Conservation (phyloP, 2,888 invertebrate genomes). For the Caenorhabditis uteleia region DNA sequence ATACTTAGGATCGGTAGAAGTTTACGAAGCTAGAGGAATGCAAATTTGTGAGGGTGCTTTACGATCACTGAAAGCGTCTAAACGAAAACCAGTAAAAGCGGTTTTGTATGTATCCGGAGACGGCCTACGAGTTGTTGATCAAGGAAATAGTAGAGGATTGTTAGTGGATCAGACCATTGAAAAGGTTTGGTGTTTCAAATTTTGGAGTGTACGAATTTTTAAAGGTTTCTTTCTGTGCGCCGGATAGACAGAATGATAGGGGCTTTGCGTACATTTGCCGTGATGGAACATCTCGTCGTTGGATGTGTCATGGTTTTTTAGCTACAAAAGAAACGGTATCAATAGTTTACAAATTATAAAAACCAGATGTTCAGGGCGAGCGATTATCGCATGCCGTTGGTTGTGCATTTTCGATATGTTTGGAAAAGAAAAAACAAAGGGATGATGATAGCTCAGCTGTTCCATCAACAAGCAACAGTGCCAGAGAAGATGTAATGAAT, state of each 20-base stretch:
- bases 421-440: conserved; percentile 81
- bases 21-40: conserved; percentile 98
- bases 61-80: conserved; percentile 90
- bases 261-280: conserved; percentile 99
- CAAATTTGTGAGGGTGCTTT: conserved; percentile 98
- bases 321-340: conserved; percentile 81
- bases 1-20: conserved; percentile 98
- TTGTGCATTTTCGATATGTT: conserved; percentile 96
- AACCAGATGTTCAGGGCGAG: no score
- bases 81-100: conserved; percentile 82
- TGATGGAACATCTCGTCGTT: conserved; percentile 94
- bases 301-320: conserved; percentile 99
- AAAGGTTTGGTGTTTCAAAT: conserved; percentile 79
- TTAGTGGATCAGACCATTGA: conserved; percentile 99
- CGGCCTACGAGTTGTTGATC: conserved; percentile 94
- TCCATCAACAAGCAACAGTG: background rate
- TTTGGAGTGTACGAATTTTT: background rate
- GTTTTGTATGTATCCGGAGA: conserved; percentile 77
- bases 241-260: conserved; percentile 94
- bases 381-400: conserved; percentile 97
- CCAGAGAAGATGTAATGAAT: conserved; percentile 22
- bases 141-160: conserved; percentile 91
- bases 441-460: conserved; percentile 42
- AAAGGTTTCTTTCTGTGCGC: conserved; percentile 97
- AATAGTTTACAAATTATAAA: background rate